Evolutionary conservation across 2,888 invertebrate species (phyloP).

Genomic region (Drosophila stalkeri): DNA sequence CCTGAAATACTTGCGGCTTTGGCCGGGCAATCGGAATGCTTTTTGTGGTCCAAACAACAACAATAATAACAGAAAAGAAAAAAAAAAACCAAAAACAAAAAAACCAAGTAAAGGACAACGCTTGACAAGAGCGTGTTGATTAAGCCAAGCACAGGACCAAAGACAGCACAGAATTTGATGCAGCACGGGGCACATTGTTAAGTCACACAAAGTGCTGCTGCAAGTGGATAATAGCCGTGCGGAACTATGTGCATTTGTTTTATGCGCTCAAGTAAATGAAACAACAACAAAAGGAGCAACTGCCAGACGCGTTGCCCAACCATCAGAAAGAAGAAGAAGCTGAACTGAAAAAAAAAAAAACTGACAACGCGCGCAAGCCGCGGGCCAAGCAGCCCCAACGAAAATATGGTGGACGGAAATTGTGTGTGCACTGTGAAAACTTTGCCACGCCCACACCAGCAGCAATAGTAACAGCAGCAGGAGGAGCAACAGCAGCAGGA

Average conservation of each 20-base stretch:
- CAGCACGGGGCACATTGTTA: conserved; percentile 62
- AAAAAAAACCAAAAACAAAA: neutral
- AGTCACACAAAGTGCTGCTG: conserved; percentile 26
- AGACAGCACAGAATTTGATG: neutral
- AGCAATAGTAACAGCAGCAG: neutral
- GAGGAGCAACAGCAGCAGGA: no score
- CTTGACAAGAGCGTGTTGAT: conserved; percentile 64
- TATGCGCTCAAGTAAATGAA: conserved; percentile 75
- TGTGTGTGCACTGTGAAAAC: conserved; percentile 67
- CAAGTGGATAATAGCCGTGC: conserved; percentile 64
- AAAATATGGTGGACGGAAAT: conserved; percentile 69
- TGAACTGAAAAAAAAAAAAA: conserved; percentile 23
- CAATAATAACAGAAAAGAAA: conserved; percentile 1
- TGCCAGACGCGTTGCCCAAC: conserved; percentile 24
- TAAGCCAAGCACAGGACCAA: conserved; percentile 54
- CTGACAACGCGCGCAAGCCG: conserved; percentile 57
- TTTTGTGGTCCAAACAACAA: conserved; percentile 65
- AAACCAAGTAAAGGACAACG: conserved; percentile 23
- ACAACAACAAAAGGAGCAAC: conserved; percentile 56
- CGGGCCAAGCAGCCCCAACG: conserved; percentile 38
- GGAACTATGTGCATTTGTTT: conserved; percentile 77
- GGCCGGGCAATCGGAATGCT: conserved; percentile 76
- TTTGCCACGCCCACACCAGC: conserved; percentile 32
- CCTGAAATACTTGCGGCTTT: conserved; percentile 78
- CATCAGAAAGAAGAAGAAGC: neutral